A percentile compares a stretch with the other conserved stretches of the same genome.
Evolutionary conservation across 1,140 invertebrate genomes (phyloP).

Genomic region (Pseudachorutes palmiensis): DNA sequence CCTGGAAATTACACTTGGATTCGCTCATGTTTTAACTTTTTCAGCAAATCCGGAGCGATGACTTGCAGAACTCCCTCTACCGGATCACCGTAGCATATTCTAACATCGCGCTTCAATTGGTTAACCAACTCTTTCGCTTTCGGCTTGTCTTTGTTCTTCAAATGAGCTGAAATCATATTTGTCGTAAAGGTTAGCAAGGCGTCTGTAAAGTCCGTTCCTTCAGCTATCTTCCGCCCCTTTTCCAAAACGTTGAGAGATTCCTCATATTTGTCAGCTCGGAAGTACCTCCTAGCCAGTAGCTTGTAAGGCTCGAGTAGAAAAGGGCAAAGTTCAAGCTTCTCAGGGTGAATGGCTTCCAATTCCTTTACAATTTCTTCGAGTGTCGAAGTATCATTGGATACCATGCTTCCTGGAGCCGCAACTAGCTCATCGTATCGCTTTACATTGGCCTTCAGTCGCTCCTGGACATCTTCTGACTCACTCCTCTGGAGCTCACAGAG

Average conservation of each 20-base stretch:
- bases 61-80: background rate
- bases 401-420: background rate
- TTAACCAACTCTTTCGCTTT: background rate
- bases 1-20: no score
- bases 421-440: background rate
- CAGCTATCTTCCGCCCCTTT: background rate
- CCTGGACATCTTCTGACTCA: background rate
- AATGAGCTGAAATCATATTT: background rate
- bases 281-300: background rate
- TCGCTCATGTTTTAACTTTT: background rate
- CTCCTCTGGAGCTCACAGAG: background rate
- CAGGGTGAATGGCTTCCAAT: background rate
- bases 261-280: background rate
- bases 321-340: background rate
- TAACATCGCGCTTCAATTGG: background rate
- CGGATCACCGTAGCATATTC: background rate
- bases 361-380: background rate
- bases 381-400: background rate
- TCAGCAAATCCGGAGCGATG: background rate
- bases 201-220: background rate
- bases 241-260: background rate
- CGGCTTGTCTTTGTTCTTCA: background rate
- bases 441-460: background rate
- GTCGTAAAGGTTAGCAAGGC: background rate
- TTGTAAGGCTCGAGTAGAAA: slow-evolving; percentile 7